Evolutionary conservation across 2,113 vertebrate genomes (phyloP), one percentile per base, ranked within the genome.

Genomic region (Rhipidura dahli): DNA sequence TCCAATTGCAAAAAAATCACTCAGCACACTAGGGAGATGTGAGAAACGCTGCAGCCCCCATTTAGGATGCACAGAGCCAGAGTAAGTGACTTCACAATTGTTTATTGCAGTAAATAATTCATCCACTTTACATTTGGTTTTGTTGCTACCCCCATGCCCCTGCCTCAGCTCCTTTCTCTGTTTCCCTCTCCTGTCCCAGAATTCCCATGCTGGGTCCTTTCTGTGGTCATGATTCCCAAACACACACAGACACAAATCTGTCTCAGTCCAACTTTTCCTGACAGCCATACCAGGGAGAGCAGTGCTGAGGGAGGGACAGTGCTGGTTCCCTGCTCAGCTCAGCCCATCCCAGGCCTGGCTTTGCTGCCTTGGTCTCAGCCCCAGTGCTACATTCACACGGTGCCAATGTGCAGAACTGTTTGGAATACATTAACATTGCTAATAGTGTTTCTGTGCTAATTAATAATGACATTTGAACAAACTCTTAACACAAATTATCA

Each of bases 51-150:
- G 33, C 37, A 79, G 92, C 96, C 95, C 89, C 97, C 80, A 59
- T 94, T 95, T 95, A 95, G 97, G 96, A 96, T 97, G 94, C 95
- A 87, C 80, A 49, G 33, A 96, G 96, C 68, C 93, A 96, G 92
- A 95, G 90, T 96, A 94, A 97, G 95, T 88, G 95, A 98, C 96
- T 97, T 94, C 76, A 31, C 92, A 94, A 91, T 95, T 97, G 97
- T 97, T 98, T 97, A 94, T 94, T 95, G 96, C 96, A 95, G 96
- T 97, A 98, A 97, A 98, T 97, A 97, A 97, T 97, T 98, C 89
- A 97, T 95, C 94, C 70, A 70, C 95, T 96, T 97, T 97, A 93
- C 88, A 81, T 96, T 95, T 85, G 42, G 5, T 50, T 97, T 95
- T 93, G 91, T 96, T 91, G 93, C 73, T 88, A 47, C 73, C 79